Evolutionary conservation across 1,140 invertebrate species (phyloP).

Genomic region (Doryteuthis pealeii): DNA sequence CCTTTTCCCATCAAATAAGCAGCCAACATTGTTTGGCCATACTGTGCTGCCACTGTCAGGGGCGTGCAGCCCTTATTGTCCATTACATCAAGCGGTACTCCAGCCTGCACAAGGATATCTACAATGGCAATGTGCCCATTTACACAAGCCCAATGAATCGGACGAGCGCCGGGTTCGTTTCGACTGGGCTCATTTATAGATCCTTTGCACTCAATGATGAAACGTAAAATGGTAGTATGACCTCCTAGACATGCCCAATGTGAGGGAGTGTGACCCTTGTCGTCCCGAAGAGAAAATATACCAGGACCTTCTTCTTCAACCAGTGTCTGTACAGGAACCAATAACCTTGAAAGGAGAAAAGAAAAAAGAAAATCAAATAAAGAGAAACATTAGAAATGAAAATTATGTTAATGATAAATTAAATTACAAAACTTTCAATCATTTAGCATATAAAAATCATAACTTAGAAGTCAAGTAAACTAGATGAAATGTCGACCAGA

Average conservation of each 20-base stretch:
- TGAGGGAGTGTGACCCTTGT: slow-evolving; percentile 88
- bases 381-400: not conserved
- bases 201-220: slow-evolving; percentile 76
- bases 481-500: too few species aligned
- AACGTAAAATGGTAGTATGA: slow-evolving; percentile 65
- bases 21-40: slow-evolving; percentile 84
- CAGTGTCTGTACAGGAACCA: slow-evolving; percentile 53
- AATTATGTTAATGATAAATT: not conserved
- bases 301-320: slow-evolving; percentile 47
- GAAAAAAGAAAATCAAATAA: not conserved
- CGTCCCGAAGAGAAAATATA: slow-evolving; percentile 67
- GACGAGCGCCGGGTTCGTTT: slow-evolving; percentile 82
- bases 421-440: not conserved
- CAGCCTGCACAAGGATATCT: slow-evolving; percentile 76
- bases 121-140: slow-evolving; percentile 81
- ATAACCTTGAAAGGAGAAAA: slow-evolving; percentile 42
- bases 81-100: slow-evolving; percentile 84
- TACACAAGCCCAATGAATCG: slow-evolving; percentile 89
- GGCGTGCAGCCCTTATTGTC: slow-evolving; percentile 90
- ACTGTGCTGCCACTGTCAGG: slow-evolving; percentile 89
- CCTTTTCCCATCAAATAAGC: slow-evolving; percentile 86
- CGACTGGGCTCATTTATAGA: slow-evolving; percentile 83
- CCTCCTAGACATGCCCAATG: slow-evolving; percentile 90
- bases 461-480: not conserved
- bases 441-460: not conserved